Conservation (phyloP, 2,888 invertebrate genomes). For the Cephus pygmeus region DNA sequence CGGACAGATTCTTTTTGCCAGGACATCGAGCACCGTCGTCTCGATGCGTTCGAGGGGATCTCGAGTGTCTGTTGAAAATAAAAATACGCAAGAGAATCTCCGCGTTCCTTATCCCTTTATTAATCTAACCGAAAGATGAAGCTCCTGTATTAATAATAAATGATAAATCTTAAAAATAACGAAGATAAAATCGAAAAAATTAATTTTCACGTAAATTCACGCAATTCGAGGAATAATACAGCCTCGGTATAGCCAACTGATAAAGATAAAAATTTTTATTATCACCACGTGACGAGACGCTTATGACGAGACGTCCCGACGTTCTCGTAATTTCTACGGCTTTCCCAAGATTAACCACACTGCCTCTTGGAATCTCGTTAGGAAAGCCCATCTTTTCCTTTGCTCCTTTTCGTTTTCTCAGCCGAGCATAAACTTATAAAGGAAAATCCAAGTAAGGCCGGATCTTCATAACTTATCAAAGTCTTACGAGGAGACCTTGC, state of each 20-base stretch:
- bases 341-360: neutral
- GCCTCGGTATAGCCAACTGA: neutral
- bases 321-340: neutral
- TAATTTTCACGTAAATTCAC: no score
- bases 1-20: neutral
- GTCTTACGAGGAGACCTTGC: neutral
- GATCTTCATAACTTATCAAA: neutral
- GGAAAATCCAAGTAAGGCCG: neutral
- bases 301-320: neutral
- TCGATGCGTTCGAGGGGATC: neutral
- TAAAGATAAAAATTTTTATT: neutral
- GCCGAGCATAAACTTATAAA: neutral
- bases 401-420: neutral
- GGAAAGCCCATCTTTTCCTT: neutral
- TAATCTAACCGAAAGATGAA: no score
- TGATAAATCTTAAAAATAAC: no score
- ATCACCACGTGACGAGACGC: neutral
- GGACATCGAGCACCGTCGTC: neutral
- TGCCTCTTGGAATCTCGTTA: neutral
- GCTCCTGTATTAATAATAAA: no score
- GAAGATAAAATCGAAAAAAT: no score
- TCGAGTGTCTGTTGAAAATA: neutral
- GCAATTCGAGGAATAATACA: neutral
- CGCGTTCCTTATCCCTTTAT: neutral
- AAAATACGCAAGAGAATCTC: neutral